Evolutionary conservation across 92 coral and sea anemone genomes (phyloP).

Genomic region (Zoanthus sansibaricus): DNA sequence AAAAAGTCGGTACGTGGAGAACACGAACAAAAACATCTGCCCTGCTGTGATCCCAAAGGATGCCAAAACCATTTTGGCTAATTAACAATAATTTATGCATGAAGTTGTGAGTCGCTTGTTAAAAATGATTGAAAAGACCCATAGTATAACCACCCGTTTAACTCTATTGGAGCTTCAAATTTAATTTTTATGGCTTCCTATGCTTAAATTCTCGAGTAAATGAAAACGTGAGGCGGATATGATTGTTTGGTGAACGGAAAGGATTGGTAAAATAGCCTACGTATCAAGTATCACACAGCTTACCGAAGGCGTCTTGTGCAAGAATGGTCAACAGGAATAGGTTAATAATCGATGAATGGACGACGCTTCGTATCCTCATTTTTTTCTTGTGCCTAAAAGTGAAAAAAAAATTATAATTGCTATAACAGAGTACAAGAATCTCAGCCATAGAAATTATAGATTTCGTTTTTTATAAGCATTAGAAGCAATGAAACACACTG

Average conservation of each 20-base stretch:
- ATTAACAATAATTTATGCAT: neutral
- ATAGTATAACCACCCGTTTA: neutral
- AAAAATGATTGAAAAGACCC: neutral
- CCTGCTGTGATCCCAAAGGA: neutral
- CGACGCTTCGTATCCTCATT: neutral
- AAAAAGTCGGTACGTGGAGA: neutral
- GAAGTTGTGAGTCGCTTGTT: neutral
- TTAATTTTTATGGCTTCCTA: neutral
- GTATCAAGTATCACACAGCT: slow-evolving; percentile 25
- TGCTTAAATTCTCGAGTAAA: neutral
- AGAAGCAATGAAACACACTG: too few species aligned
- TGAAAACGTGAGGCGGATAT: neutral
- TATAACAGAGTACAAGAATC: neutral
- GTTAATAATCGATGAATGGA: neutral
- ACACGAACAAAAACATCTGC: neutral
- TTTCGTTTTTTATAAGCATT: neutral
- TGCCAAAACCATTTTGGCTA: neutral
- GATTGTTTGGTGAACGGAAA: slow-evolving; percentile 3
- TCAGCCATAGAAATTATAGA: neutral
- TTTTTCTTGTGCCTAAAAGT: slow-evolving; percentile 17
- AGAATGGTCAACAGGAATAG: slow-evolving; percentile 13
- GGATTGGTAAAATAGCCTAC: neutral
- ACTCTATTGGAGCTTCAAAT: neutral
- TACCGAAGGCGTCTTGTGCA: slow-evolving; percentile 40
- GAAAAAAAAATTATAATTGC: neutral